Evolutionary conservation across 2,113 vertebrate species (phyloP).

Genomic region (Oncorhynchus mykiss): DNA sequence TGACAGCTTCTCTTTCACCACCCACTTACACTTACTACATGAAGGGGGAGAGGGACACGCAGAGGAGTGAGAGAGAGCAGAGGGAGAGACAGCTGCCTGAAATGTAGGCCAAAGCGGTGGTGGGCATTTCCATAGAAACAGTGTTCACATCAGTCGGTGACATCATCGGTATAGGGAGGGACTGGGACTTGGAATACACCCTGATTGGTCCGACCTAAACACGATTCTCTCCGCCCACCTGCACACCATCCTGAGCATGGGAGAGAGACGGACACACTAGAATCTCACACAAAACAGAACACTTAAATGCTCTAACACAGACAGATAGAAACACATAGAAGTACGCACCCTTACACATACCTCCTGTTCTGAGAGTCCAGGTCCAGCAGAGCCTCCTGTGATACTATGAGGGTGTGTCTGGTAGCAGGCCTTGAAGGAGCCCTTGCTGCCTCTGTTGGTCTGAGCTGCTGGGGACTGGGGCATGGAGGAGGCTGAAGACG

Average conservation of each 20-base stretch:
- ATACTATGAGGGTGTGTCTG: constrained; percentile 86
- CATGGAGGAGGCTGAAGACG: constrained; percentile 64
- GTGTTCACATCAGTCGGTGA: constrained; percentile 84
- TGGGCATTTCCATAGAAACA: constrained; percentile 88
- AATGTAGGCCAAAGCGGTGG: constrained; percentile 87
- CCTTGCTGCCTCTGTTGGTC: constrained; percentile 78
- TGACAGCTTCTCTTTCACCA: constrained; percentile 26
- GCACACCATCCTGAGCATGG: constrained; percentile 77
- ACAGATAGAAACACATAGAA: not conserved
- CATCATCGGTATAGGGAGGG: constrained; percentile 77
- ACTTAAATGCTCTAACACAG: too few species aligned
- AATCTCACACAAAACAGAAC: too few species aligned
- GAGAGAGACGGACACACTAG: not conserved
- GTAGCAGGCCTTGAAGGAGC: constrained; percentile 87
- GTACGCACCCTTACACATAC: constrained; percentile 54
- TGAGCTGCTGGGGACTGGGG: constrained; percentile 68
- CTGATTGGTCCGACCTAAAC: constrained; percentile 77
- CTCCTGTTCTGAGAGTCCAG: constrained; percentile 87
- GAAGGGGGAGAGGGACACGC: constrained; percentile 2
- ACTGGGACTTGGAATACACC: constrained; percentile 22
- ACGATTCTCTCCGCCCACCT: constrained; percentile 92
- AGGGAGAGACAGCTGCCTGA: constrained; percentile 83
- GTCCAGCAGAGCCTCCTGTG: constrained; percentile 88
- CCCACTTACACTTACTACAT: constrained; percentile 39
- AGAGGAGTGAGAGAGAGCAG: constrained; percentile 24